A percentile compares a stretch with the other conserved stretches of the same genome.
Conservation (phyloP, 2,113 vertebrate species). For the Panurus biarmicus region DNA sequence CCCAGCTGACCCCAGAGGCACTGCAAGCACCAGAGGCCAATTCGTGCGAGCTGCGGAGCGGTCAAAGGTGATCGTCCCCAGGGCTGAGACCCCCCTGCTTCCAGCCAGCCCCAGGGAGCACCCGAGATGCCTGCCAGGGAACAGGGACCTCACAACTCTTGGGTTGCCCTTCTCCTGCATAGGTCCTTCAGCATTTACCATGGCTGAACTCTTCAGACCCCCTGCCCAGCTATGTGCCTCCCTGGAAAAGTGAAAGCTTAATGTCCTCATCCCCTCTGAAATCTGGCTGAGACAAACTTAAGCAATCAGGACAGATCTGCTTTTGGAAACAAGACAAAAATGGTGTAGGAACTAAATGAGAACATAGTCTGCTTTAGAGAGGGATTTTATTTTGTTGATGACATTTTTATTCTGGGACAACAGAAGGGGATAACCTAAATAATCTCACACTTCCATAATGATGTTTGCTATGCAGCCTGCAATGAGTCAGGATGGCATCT, state of each 20-base stretch:
- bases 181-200: not conserved
- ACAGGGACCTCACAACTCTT: not conserved
- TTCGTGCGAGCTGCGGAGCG: fast-evolving
- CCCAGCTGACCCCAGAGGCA: not conserved
- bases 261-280: not conserved
- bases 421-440: not conserved
- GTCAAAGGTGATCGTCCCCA: not conserved
- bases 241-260: not conserved
- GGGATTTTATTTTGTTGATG: not conserved
- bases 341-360: not conserved
- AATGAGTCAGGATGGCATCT: not conserved
- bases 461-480: not conserved
- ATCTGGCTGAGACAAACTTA: not conserved
- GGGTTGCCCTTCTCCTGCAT: not conserved
- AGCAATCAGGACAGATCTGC: not conserved
- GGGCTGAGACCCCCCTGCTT: not conserved
- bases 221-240: not conserved
- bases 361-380: not conserved
- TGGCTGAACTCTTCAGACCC: not conserved
- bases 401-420: not conserved
- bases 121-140: fast-evolving
- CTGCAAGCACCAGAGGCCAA: not conserved
- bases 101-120: not conserved
- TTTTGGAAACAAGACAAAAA: not conserved
- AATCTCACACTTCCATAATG: not conserved